Evolutionary conservation across 2,113 vertebrate species (phyloP), one percentile per base, ranked within the genome.

Genomic region (Orycteropus afer): DNA sequence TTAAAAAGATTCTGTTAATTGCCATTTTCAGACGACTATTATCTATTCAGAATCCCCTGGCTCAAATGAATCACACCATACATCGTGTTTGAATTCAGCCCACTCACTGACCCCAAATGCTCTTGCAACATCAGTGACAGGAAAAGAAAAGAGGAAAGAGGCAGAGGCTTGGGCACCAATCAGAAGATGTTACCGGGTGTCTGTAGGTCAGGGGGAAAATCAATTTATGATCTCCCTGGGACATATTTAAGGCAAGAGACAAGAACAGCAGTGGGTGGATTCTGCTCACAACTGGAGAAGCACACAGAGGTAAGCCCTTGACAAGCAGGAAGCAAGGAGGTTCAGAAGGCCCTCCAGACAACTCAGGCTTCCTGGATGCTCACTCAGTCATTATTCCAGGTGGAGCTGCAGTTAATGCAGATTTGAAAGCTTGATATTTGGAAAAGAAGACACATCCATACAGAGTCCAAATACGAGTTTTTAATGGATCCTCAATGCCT

Each of bases 41-140:
- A 95, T 94, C 97, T 96, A 82, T 95, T 97, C 89, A 92, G 90
- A 42, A 86, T 95, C 89, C 85, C 92, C 84, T 83, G 90, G 29
- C 17, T 23, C 71, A 37, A 40, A 94, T 93, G 73, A 97, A 89
- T 93, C 47, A 32, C 34, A 69, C 55, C 18, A 8, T 27, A 40
- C 17, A 0, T 22, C 49, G 13, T 47, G 29, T 69, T 84, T 95
- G 73, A 91, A 79, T n/a, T 53, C 77, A 77, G 7, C 88, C 90
- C 79, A 53, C 76, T 95, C 80, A 0, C 57, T 96, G 94, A 93
- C 95, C 94, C 87, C 59, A 49, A 78, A 20, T 3, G 9, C 73
- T 49, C 4, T 57, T 40, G 29, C 0, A 2, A 53, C 81, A 8
- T 0, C 34, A 61, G 77, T 1, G 12, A 51, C 25, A 61, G 85